phyloP scores from a whole-genome alignment of 2,113 vertebrate species.

The Menura novaehollandiae region DNA sequence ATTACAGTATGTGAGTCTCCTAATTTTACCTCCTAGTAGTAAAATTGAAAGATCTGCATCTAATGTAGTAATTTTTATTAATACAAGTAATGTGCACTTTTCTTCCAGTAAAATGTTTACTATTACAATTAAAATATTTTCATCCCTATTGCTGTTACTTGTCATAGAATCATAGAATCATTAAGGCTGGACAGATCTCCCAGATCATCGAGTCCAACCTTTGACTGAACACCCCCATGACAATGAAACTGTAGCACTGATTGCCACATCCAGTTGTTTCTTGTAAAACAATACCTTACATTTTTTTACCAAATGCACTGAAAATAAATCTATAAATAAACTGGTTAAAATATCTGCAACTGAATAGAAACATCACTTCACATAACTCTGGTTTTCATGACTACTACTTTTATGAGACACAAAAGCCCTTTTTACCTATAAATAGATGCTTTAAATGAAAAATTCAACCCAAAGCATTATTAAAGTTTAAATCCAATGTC shows the following conservation, averaged over 20 bases:
- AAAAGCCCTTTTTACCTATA: neutral
- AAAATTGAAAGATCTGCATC: neutral
- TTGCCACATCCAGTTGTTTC: neutral
- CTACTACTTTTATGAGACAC: conserved; percentile 15
- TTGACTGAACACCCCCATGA: neutral
- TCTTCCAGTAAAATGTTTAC: neutral
- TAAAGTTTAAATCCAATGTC: neutral
- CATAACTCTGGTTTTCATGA: neutral
- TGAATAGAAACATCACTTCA: neutral
- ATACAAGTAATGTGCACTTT: neutral
- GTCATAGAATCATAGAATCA: neutral
- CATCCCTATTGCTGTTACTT: neutral
- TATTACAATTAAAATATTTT: neutral
- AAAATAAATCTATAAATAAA: neutral
- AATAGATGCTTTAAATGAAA: conserved; percentile 2
- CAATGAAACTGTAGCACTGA: neutral
- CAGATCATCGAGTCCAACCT: neutral
- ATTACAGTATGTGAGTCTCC: neutral
- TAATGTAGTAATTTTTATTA: neutral
- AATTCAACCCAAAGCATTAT: neutral
- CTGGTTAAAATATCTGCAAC: neutral
- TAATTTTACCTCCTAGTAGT: neutral
- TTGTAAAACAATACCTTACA: neutral
- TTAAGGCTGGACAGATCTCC: neutral
- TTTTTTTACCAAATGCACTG: neutral